Conservation (phyloP, 2,113 vertebrate species). For the Ailurus styani region DNA sequence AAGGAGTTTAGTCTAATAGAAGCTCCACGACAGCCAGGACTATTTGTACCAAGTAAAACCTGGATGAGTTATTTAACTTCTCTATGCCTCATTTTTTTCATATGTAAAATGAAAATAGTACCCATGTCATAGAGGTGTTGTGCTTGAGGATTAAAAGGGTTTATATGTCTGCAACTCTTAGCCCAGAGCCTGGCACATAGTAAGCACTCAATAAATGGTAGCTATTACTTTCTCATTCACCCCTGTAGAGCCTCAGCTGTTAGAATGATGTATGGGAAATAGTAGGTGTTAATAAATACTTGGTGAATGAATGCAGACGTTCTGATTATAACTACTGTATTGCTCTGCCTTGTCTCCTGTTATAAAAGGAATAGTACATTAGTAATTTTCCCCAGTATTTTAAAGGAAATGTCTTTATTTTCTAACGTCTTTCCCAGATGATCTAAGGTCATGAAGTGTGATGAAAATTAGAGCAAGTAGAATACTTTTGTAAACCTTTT, state of each 20-base stretch:
- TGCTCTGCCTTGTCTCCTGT: background rate
- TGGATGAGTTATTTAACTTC: conserved; percentile 23
- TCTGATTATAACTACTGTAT: background rate
- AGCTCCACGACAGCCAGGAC: background rate
- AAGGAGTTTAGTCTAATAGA: conserved; percentile 21
- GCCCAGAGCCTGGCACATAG: conserved; percentile 26
- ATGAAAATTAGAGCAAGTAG: conserved; percentile 4
- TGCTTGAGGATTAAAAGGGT: conserved; percentile 40
- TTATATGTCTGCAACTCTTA: conserved; percentile 20
- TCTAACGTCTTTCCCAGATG: conserved; percentile 5
- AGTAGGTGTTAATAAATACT: conserved; percentile 10
- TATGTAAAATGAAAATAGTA: conserved; percentile 42
- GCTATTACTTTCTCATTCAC: conserved; percentile 22
- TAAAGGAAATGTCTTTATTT: background rate
- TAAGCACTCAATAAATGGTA: conserved; percentile 36
- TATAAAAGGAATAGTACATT: background rate
- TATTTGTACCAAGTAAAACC: background rate
- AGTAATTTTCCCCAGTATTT: background rate
- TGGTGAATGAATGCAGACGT: background rate
- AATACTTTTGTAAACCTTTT: background rate
- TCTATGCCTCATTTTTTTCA: conserved; percentile 50
- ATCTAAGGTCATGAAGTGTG: background rate
- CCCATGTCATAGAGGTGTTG: conserved; percentile 27
- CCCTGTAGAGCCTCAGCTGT: background rate
- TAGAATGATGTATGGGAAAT: conserved; percentile 25